These are phyloP conservation scores for Masnerella sp. DNA, from an alignment of 2,888 invertebrate genomes.

Conservation along the genomic window DNA sequence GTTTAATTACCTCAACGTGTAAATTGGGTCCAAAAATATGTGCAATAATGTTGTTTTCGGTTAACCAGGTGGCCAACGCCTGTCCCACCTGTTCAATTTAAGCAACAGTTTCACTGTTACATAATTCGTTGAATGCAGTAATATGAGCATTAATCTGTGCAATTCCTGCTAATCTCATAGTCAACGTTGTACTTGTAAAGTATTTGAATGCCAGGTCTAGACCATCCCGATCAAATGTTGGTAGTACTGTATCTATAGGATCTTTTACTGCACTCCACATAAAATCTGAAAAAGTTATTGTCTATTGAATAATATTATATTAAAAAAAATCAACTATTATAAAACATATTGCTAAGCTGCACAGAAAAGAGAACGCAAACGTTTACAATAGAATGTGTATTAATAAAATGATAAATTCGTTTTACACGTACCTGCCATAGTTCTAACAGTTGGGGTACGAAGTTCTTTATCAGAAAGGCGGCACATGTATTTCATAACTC, in stretches of 20 bases:
- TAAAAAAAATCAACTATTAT: too few species aligned
- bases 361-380: too few species aligned
- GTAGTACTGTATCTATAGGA: slow-evolving; percentile 89
- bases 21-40: slow-evolving; percentile 98
- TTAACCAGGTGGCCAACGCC: slow-evolving; percentile 92
- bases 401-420: too few species aligned
- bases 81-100: slow-evolving; percentile 92
- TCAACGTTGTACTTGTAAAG: slow-evolving; percentile 95
- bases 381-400: too few species aligned
- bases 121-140: slow-evolving; percentile 92
- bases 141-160: slow-evolving; percentile 97
- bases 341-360: too few species aligned
- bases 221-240: slow-evolving; percentile 92
- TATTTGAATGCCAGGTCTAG: slow-evolving; percentile 96
- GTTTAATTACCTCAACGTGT: slow-evolving; percentile 97
- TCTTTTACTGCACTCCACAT: slow-evolving; percentile 98
- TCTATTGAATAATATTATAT: too few species aligned
- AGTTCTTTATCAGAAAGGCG: slow-evolving; percentile 94
- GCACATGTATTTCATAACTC: slow-evolving; percentile 95
- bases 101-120: slow-evolving; percentile 91
- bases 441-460: slow-evolving; percentile 90
- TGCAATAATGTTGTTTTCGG: slow-evolving; percentile 92
- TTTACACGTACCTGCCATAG: slow-evolving; percentile 94
- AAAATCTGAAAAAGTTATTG: slow-evolving; percentile 84
- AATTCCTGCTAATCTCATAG: slow-evolving; percentile 95